phyloP scores from a whole-genome alignment of 2,113 vertebrate species.

The Charadrius vociferus region DNA sequence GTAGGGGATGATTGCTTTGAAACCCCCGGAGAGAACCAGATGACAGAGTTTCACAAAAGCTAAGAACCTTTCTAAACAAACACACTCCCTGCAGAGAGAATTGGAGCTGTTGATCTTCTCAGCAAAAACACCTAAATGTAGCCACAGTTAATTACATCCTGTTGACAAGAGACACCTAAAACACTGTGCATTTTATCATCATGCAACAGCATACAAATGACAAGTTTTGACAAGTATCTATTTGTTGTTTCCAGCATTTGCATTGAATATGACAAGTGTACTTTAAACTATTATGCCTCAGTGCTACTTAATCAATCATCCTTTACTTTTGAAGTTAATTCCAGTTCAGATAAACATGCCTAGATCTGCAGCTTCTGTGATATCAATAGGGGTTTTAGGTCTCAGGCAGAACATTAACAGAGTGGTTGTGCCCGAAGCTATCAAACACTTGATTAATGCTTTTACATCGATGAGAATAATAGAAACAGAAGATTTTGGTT shows the following conservation, averaged over 20 bases:
- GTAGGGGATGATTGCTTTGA: neutral
- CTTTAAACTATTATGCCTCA: slow-evolving; percentile 4
- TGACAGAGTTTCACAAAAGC: slow-evolving; percentile 5
- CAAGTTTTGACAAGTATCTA: slow-evolving; percentile 66
- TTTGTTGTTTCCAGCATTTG: slow-evolving; percentile 59
- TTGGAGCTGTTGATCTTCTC: slow-evolving; percentile 8
- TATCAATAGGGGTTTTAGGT: slow-evolving; percentile 1
- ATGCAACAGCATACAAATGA: slow-evolving; percentile 19
- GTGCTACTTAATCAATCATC: slow-evolving; percentile 43
- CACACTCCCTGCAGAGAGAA: slow-evolving; percentile 3
- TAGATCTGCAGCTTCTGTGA: neutral
- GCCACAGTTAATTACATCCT: slow-evolving; percentile 45
- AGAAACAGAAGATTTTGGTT: neutral
- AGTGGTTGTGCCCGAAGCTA: neutral
- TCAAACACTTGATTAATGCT: slow-evolving; percentile 37
- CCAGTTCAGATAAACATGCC: slow-evolving; percentile 24
- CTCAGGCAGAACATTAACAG: neutral
- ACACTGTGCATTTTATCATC: slow-evolving; percentile 23
- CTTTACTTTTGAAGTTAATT: slow-evolving; percentile 42
- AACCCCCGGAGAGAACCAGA: slow-evolving; percentile 12
- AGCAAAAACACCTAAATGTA: slow-evolving; percentile 53
- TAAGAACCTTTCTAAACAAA: slow-evolving; percentile 40
- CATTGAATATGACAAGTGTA: slow-evolving; percentile 38
- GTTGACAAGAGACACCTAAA: slow-evolving; percentile 54
- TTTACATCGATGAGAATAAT: neutral